These are phyloP conservation scores for Procambarus virginalis DNA, from an alignment of 1,140 invertebrate species.

Conservation along the genomic window DNA sequence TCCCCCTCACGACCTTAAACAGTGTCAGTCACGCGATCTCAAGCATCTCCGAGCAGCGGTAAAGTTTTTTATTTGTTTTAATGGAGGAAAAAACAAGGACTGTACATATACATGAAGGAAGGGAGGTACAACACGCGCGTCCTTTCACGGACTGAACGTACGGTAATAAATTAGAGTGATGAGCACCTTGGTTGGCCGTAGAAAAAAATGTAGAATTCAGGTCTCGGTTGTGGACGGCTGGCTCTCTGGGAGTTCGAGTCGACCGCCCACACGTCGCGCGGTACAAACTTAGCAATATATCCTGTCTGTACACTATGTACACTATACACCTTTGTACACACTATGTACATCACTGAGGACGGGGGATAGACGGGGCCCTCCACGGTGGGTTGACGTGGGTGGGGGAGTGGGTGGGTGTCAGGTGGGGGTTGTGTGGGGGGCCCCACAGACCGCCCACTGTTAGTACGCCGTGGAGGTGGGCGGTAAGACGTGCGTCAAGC, in stretches of 20 bases:
- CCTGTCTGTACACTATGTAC: conserved; percentile 61
- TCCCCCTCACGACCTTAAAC: no score
- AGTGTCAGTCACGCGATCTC: neutral
- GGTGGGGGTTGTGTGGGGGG: conserved; percentile 5
- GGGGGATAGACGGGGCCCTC: conserved; percentile 7
- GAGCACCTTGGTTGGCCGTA: conserved; percentile 43
- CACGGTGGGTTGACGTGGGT: neutral
- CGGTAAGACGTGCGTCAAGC: conserved; percentile 73
- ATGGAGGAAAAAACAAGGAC: conserved; percentile 64
- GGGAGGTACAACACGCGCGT: conserved; percentile 56
- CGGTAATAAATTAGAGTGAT: conserved; percentile 52
- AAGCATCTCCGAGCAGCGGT: neutral
- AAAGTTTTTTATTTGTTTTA: conserved; percentile 37
- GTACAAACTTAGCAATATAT: conserved; percentile 62
- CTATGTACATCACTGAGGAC: conserved; percentile 51
- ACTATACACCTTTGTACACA: conserved; percentile 57
- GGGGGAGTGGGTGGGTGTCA: conserved; percentile 20
- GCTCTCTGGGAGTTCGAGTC: neutral
- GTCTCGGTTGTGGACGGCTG: neutral
- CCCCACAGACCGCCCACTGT: conserved; percentile 16
- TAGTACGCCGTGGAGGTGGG: conserved; percentile 62
- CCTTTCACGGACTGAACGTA: conserved; percentile 12
- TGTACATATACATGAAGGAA: conserved; percentile 47
- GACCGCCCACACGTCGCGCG: conserved; percentile 15
- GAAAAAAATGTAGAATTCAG: conserved; percentile 32